Base-by-base conservation (phyloP, 2,888 invertebrate genomes). In the Anthophora plumipes region DNA sequence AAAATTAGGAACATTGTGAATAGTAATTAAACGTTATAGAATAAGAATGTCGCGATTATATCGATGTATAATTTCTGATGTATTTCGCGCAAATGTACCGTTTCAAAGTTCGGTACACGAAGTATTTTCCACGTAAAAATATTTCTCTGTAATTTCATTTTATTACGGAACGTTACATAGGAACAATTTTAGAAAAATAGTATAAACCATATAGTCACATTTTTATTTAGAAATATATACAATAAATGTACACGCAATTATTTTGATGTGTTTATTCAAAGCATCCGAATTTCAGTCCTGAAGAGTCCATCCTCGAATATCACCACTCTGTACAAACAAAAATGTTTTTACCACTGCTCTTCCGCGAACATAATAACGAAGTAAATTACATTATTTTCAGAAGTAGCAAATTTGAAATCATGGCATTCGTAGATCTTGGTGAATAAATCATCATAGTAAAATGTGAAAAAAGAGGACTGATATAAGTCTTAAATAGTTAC, bases 401-500 rank as follows among this genome's bases (percentile, higher is more conserved):
- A 79, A 82, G 82, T 84, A 85, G 86, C 85, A 85, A 86, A 85
- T 85, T 64, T 63, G 54, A 66, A 54, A 86, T 87, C 86, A 86
- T 48, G 59, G 85, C 83, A 83, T 39, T 87, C 87, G 85, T 69
- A 70, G 74, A 80, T 83, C 66, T 80, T 84, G 83, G 85, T 82
- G 83, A 75, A 54, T 79, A 31, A 59, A 66, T 71, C 80, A 72
- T 82, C 80, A 80, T 20, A 22, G 31, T 37, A 22, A 11, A n/a
- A 39, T 12, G 2, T 0, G 11, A 12, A 20, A 64, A 64, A 50
- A 39, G 17, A 39, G 22, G 20, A 57, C 43, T 4, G 11, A 20
- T 46, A n/a, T 0, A 5, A 22, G 50, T 0, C 67, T 31, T 41
- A 60, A 37, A n/a, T 25, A 61, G 11, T 64, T 31, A 37, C 0